Base-by-base conservation (phyloP, 2,888 invertebrate genomes). In the Diogma glabrata region DNA sequence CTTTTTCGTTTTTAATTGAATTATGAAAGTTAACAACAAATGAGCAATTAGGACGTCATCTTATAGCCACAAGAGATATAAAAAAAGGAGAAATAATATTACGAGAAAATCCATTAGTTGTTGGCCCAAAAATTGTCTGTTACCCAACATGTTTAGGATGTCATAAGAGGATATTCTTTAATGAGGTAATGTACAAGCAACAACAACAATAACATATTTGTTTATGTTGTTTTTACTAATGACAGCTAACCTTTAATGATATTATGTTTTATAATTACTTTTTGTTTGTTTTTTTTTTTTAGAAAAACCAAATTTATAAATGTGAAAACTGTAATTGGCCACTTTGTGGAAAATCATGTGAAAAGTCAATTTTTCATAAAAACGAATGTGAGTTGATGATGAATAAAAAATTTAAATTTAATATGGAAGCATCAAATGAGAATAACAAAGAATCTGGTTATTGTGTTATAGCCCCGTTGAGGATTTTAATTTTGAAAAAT, bases 251-350 rank as follows among this genome's bases (percentile, higher is more conserved):
- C 4, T 33, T 12, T 12, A 4, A 12, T 33, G n/a, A 12, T 12
- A 12, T 33, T 33, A 8, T 33, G n/a, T 5, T 14, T 14, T 16
- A 14, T 36, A 36, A 14, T 36, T 36, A 36, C 8, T 14, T 36
- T 14, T 36, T 7, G n/a, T 36, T 14, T 36, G 3, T 14, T 4
- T 7, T 36, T 36, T 7, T 14, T 4, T 36, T 12, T 14, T 14
- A 4, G 8, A 8, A 36, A 7, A 64, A 64, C 48, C 75, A 76
- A 58, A 78, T 72, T 52, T 75, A 77, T 57, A 76, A 76, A 61
- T 83, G 82, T 60, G 65, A 72, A 0, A 68, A 69, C 12, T 85
- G 85, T 60, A 72, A 74, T 14, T 85, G 84, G 84, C 85, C 85
- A 0, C 65, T 84, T 67, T 86, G 85, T 59, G 72, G 76, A 2